These are phyloP conservation scores for Wiebesia pumilae DNA, from an alignment of 1,140 invertebrate species.

Conservation along the genomic window DNA sequence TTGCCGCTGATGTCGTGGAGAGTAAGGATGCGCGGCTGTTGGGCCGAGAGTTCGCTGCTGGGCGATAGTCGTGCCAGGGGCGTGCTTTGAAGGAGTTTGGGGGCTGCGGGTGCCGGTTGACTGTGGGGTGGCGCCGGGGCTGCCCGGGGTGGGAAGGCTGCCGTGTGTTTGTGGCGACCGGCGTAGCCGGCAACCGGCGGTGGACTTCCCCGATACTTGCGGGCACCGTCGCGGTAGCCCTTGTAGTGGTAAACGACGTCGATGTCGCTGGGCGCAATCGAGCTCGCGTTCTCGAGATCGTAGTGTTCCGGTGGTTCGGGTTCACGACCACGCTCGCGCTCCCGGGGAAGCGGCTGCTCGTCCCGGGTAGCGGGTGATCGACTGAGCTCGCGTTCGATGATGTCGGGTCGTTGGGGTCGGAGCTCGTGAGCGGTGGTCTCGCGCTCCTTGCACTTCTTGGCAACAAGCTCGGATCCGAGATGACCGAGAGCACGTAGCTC, in stretches of 20 bases:
- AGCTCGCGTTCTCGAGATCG: constrained; percentile 97
- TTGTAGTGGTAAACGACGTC: constrained; percentile 98
- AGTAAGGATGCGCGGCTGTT: constrained; percentile 92
- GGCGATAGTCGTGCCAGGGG: constrained; percentile 92
- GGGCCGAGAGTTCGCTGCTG: constrained; percentile 92
- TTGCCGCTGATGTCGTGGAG: constrained; percentile 95
- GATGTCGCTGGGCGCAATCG: constrained; percentile 97
- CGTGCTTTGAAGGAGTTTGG: constrained; percentile 88
- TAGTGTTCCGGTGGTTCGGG: constrained; percentile 96
- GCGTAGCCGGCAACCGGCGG: constrained; percentile 82
- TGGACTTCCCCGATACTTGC: constrained; percentile 90
- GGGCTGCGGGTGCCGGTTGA: constrained; percentile 76
- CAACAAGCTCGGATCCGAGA: constrained; percentile 85
- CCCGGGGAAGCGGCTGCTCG: constrained; percentile 84
- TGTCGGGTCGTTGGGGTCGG: constrained; percentile 89
- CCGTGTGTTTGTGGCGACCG: constrained; percentile 82
- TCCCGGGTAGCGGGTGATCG: constrained; percentile 85
- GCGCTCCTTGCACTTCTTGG: constrained; percentile 91
- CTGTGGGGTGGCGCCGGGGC: constrained; percentile 81
- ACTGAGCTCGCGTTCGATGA: constrained; percentile 92
- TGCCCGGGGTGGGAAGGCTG: constrained; percentile 82
- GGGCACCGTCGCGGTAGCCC: constrained; percentile 89
- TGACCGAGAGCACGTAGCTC: constrained; percentile 79
- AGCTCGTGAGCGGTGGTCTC: constrained; percentile 78
- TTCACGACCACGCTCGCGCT: constrained; percentile 79